Conservation (phyloP, 2,113 vertebrate species). For the Chloebia gouldiae region DNA sequence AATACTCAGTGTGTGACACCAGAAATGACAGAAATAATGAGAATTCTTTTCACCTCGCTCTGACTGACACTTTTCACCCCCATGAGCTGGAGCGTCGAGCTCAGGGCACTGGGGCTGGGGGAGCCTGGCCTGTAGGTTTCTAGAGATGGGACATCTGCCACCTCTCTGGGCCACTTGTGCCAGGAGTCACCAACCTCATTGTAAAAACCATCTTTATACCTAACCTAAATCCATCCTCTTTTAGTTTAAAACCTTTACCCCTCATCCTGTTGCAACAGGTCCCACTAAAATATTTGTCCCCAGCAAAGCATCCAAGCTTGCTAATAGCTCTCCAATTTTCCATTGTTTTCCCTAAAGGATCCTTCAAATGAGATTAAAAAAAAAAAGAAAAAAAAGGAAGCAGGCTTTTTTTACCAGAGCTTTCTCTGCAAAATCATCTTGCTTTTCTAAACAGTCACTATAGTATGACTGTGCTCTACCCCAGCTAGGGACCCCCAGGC, state of each 20-base stretch:
- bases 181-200: neutral
- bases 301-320: rapidly evolving
- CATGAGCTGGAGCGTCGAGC: neutral
- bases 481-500: neutral
- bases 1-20: neutral
- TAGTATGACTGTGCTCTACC: neutral
- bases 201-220: neutral
- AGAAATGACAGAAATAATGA: neutral
- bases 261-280: neutral
- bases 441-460: rapidly evolving
- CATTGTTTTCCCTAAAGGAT: neutral
- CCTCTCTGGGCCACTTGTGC: neutral
- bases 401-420: neutral
- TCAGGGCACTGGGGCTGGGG: neutral
- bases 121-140: neutral
- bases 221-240: neutral
- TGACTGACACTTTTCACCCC: neutral
- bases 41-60: neutral
- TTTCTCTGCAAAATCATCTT: neutral
- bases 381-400: too few relatives aligned
- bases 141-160: neutral
- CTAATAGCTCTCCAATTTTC: neutral
- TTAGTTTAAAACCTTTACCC: neutral
- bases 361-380: neutral
- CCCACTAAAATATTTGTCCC: neutral